phyloP scores from a whole-genome alignment of 2,797 vertebrate genomes.

The Emydoidea blandingii region DNA sequence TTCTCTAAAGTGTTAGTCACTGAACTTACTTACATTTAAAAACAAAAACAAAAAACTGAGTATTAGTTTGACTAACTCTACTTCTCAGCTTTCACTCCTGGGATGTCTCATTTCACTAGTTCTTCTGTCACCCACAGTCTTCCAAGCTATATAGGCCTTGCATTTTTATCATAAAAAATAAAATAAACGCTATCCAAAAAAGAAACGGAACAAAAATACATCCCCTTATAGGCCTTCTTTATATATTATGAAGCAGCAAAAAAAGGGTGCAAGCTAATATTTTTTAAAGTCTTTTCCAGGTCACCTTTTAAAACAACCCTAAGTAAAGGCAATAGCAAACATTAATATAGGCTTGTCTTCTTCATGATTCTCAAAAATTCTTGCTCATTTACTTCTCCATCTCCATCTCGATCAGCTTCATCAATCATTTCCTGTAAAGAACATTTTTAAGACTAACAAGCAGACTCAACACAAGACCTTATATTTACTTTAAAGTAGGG shows the following conservation, averaged over 20 bases:
- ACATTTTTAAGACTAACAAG: background rate
- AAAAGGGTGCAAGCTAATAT: constrained; percentile 10
- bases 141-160: background rate
- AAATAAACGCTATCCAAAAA: constrained; percentile 1
- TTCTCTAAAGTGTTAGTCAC: background rate
- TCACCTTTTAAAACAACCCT: constrained; percentile 47
- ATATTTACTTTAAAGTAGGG: background rate
- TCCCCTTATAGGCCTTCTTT: background rate
- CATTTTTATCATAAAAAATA: background rate
- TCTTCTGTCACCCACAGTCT: background rate
- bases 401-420: constrained; percentile 94
- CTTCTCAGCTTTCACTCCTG: constrained; percentile 12
- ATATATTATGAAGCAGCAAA: background rate
- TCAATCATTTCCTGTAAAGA: constrained; percentile 95
- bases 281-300: constrained; percentile 47
- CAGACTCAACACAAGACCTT: background rate
- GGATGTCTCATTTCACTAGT: background rate
- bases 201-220: background rate
- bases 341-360: constrained; percentile 92
- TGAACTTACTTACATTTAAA: background rate
- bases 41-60: background rate
- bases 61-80: background rate
- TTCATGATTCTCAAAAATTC: constrained; percentile 97
- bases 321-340: background rate
- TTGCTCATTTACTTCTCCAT: constrained; percentile 94